Base-by-base conservation (phyloP, 2,113 vertebrate genomes). In the Hypanus sabinus region DNA sequence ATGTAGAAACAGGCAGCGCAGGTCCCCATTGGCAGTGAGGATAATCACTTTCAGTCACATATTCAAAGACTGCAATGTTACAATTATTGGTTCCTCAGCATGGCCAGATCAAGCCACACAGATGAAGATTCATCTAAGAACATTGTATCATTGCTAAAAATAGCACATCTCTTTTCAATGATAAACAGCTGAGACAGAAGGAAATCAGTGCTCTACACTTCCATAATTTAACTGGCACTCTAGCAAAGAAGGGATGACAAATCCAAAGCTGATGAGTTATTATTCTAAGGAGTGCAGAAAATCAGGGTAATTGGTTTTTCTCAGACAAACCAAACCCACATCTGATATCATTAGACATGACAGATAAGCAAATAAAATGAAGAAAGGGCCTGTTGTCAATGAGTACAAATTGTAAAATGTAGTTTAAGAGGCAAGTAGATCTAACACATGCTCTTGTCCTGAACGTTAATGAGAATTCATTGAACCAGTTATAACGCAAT, bases 21-120 rank as follows among this genome's bases (percentile, higher is more conserved):
- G 97, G 96, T 95, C 95, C 95, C 97, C 96, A 97, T 97, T 97
- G 97, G 96, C 97, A 96, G 97, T 97, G 96, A 97, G 96, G 94
- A 96, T 96, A 97, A 97, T 97, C 96, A 97, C 96, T 96, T 95
- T 95, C 96, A 96, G 96, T 96, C 96, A 97, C 96, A 96, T 96
- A 97, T 97, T 96, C 96, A 96, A 95, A 96, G 96, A 95, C 95
- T 96, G 95, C 95, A 95, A 96, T 95, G 94, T 95, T 95, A 95
- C 94, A 95, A 96, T 97, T 97, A 96, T 95, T 95, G 97, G 96
- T 96, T 95, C 93, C 96, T 96, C 95, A 94, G 95, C 95, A 95
- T 96, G 96, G 95, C 96, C 96, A 96, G 96, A 96, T 96, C 94
- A 95, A 96, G 96, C 96, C 95, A 95, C 95, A 95, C 94, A 95